These are phyloP conservation scores for Branchinecta sandiegonensis DNA, from an alignment of 2,888 invertebrate species.

Conservation along the genomic window DNA sequence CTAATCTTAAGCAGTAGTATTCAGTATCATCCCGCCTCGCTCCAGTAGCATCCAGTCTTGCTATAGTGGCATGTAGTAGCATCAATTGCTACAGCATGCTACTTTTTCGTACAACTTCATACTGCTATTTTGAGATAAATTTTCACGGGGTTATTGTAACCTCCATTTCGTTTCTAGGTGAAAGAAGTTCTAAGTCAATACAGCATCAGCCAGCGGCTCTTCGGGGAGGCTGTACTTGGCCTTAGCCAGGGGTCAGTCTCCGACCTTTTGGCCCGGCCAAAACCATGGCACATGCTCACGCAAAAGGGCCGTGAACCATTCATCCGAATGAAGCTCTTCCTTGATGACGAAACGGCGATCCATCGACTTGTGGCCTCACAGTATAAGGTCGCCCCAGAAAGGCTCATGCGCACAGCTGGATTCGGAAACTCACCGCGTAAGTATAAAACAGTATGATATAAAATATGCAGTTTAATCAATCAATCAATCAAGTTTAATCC, in stretches of 20 bases:
- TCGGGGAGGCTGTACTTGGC: conserved; percentile 95
- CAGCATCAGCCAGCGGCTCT: conserved; percentile 91
- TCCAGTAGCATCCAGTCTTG: too few relatives aligned
- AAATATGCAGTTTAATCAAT: too few relatives aligned
- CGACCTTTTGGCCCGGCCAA: conserved; percentile 88
- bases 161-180: conserved; percentile 40
- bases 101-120: too few relatives aligned
- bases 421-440: conserved; percentile 72
- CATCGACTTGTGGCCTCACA: conserved; percentile 91
- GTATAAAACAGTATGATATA: conserved; percentile 33
- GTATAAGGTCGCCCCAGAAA: conserved; percentile 95
- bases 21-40: too few relatives aligned
- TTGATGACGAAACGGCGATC: conserved; percentile 88
- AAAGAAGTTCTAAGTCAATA: conserved; percentile 89
- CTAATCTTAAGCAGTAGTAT: too few relatives aligned
- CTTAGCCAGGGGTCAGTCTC: conserved; percentile 94
- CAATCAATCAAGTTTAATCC: too few relatives aligned
- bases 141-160: too few relatives aligned
- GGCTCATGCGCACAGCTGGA: conserved; percentile 87
- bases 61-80: too few relatives aligned
- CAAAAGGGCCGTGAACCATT: conserved; percentile 93
- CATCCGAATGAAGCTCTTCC: conserved; percentile 94
- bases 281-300: conserved; percentile 98
- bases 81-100: too few relatives aligned
- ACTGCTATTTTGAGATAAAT: too few relatives aligned